Percentiles rank a stretch among this genome's conserved stretches.
Evolutionary conservation across 2,797 vertebrate species (phyloP).

Genomic region (Lepilemur ruficaudatus): DNA sequence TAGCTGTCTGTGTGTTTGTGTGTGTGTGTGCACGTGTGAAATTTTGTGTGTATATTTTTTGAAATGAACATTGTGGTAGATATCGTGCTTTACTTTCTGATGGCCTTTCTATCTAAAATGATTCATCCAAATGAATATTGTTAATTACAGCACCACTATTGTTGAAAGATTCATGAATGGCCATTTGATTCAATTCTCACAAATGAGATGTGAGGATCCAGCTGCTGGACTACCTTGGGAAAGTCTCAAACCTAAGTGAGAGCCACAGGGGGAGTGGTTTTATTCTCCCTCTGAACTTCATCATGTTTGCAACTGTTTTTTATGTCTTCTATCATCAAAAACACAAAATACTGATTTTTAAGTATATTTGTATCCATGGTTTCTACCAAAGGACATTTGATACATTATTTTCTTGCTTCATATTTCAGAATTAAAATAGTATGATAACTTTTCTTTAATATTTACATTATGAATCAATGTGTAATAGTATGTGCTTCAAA

Average conservation of each 20-base stretch:
- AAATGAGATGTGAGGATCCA: neutral
- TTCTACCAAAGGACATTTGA: neutral
- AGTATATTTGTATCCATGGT: neutral
- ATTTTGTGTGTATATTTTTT: neutral
- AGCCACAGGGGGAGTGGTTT: neutral
- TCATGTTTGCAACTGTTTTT: neutral
- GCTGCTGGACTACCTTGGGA: neutral
- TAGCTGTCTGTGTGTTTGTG: neutral
- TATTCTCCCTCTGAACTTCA: neutral
- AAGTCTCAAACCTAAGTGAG: neutral
- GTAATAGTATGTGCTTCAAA: neutral
- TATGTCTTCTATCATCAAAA: neutral
- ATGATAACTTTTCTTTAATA: neutral
- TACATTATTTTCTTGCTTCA: neutral
- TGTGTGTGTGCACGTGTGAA: rapidly evolving
- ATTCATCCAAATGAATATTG: neutral
- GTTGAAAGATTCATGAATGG: neutral
- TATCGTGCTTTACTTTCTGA: neutral
- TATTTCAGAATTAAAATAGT: neutral
- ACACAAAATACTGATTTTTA: neutral
- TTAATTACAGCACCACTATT: neutral
- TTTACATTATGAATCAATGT: neutral
- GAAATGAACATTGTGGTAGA: neutral
- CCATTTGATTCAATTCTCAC: neutral
- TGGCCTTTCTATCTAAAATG: neutral